Base-by-base conservation (phyloP, 2,797 vertebrate species). In the Syngnathus acus region DNA sequence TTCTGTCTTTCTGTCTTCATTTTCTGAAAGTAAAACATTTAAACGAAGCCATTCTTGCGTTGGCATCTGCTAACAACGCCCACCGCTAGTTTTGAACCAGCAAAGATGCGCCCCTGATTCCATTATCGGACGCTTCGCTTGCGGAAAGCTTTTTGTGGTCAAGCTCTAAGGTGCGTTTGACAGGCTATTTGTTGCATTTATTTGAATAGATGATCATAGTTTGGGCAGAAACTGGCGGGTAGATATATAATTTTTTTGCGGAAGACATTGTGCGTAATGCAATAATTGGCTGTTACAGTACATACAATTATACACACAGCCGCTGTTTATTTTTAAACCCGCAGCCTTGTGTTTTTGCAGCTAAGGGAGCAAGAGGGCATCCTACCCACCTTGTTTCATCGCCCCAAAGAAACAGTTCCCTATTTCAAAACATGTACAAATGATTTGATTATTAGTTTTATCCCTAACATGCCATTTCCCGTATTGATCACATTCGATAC, bases 51-150 rank as follows among this genome's bases (percentile, higher is more conserved):
- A 51, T 51, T 51, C 21, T 51, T 4, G 9, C 40, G 9, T 13
- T 61, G 59, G n/a, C 9, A 5, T 6, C 6, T 42, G 19, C 39
- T 57, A 57, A 57, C 54, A 32, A 57, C 54, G 54, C 54, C 54
- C 19, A 61, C 39, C 21, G 39, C 39, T 61, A n/a, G 19, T 61
- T 57, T 61, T n/a, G 59, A 61, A 42, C n/a, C 48, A 64, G 19
- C 17, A 9, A 32, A 39, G 37, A 37, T 50, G 45, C 16, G 26
- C 17, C 26, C 19, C 37, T 76, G 68, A 9, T 78, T 76, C 77
- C 73, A 77, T 69, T 47, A 45, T 73, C 71, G 73, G 79, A 78
- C 78, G 37, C 38, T 40, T 26, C 16, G 13, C 40, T 21, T 3
- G 40, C 40, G n/a, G 60, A 39, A 45, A 40, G 40, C 60, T 45